These are phyloP conservation scores for Scopus umbretta DNA, from an alignment of 2,113 vertebrate genomes.

Conservation along the genomic window DNA sequence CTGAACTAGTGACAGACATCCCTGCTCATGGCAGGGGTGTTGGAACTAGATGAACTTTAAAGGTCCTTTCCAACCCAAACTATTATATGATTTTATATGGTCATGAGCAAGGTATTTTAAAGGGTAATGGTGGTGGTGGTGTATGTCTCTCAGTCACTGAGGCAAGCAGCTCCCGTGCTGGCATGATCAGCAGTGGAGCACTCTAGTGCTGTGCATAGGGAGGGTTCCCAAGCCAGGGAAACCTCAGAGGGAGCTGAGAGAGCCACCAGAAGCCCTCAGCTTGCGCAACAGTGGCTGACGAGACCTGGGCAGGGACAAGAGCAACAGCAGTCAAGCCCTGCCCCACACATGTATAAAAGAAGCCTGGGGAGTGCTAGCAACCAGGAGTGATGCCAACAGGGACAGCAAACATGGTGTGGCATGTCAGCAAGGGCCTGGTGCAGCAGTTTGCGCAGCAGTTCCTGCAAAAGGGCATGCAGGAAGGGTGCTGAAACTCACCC, in stretches of 20 bases:
- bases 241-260: not conserved
- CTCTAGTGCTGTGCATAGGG: not conserved
- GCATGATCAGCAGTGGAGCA: no score
- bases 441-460: not conserved
- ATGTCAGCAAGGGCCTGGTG: not conserved
- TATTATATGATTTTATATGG: not conserved
- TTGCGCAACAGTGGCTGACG: accelerated
- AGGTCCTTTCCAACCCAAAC: not conserved
- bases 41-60: not conserved
- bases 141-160: not conserved
- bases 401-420: not conserved
- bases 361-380: not conserved
- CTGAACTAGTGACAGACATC: no score
- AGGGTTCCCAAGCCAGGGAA: accelerated
- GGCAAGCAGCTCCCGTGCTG: not conserved
- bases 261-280: not conserved
- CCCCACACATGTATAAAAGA: not conserved
- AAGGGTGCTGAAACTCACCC: not conserved
- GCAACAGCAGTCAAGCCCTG: not conserved
- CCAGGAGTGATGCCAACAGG: not conserved
- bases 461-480: no score
- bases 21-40: not conserved
- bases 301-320: not conserved
- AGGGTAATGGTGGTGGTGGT: not conserved
- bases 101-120: not conserved